Evolutionary conservation across 1,140 invertebrate species (phyloP), one percentile per base, ranked within the genome.

Genomic region (Procambarus clarkii): DNA sequence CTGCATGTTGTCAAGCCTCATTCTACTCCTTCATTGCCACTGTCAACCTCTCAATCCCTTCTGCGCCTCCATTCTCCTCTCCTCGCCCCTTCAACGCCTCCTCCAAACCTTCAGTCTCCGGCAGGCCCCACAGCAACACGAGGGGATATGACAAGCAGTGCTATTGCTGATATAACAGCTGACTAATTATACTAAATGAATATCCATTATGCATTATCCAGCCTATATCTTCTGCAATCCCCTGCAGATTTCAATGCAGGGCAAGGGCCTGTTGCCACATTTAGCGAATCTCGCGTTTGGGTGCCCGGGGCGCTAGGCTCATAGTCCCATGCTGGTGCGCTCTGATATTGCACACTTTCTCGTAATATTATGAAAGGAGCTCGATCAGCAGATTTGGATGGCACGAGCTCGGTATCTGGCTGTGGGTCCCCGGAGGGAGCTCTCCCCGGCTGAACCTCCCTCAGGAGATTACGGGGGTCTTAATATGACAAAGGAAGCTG

Each of bases 401-500:
- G 13, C 18, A 18, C 21, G 60, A 18, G 60, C 15, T 64, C 4
- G 60, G 60, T 64, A 15, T 64, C 60, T 5, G 60, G 13, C 4
- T 18, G 13, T 15, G 13, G 60, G 60, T 64, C 60, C 60, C 60
- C 13, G 60, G 11, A 58, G 54, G 7, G 4, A 15, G 13, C 60
- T 18, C 18, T 4, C 60, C 60, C 60, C 1, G 60, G 18, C 60
- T 21, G 13, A 11, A 18, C 60, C 60, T 21, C 21, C 60, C 60
- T 21, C 50, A 54, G 50, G 15, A 69, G 64, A 69, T 69, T 69
- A 69, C 24, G n/a, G 69, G 24, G 69, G 21, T 74, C 69, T 74
- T 74, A 74, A 74, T 74, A 74, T 74, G 69, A 74, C 69, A 74
- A 74, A 74, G 69, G 69, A 74, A 74, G 69, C 69, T n/a, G 15